A percentile compares a stretch with the other conserved stretches of the same genome.
These are phyloP conservation scores for Mythimna loreyi DNA, from an alignment of 2,888 invertebrate species.

Conservation along the genomic window DNA sequence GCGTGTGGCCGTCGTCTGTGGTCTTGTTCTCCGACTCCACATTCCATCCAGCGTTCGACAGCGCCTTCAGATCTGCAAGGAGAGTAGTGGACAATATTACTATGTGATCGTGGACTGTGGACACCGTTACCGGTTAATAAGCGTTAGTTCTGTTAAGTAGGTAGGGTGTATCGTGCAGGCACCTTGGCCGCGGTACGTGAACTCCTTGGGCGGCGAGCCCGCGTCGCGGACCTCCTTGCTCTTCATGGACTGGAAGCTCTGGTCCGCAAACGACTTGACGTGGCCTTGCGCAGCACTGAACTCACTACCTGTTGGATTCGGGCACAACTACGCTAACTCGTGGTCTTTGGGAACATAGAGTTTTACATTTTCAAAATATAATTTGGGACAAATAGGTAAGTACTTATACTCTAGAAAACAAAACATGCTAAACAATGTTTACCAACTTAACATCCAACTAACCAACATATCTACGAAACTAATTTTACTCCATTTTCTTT, in stretches of 20 bases:
- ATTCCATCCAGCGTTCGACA: slow-evolving; percentile 92
- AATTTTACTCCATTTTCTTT: not conserved
- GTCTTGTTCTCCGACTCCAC: slow-evolving; percentile 92
- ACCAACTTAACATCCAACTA: too few species aligned
- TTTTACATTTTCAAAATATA: slow-evolving; percentile 1
- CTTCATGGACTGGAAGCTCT: slow-evolving; percentile 94
- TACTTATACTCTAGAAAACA: not conserved
- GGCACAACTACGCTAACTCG: slow-evolving; percentile 76
- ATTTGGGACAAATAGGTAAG: not conserved
- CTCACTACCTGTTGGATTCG: slow-evolving; percentile 85
- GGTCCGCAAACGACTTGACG: slow-evolving; percentile 93
- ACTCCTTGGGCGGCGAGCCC: slow-evolving; percentile 93
- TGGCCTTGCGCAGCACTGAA: slow-evolving; percentile 90
- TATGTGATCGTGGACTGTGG: not conserved
- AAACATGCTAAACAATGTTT: not conserved
- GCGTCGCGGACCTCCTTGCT: slow-evolving; percentile 95
- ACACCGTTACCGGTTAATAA: slow-evolving; percentile 77
- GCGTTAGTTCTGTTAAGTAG: slow-evolving; percentile 83
- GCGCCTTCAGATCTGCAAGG: slow-evolving; percentile 86
- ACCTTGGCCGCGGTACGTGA: slow-evolving; percentile 88
- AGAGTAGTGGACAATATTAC: slow-evolving; percentile 36
- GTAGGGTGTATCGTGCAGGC: slow-evolving; percentile 71
- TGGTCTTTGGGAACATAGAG: slow-evolving; percentile 18
- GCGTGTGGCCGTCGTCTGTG: slow-evolving; percentile 92
- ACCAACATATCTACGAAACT: not conserved